A percentile compares a stretch with the other conserved stretches of the same genome.
Evolutionary conservation across 2,113 vertebrate genomes (phyloP).

Genomic region (Turdus rufiventris): DNA sequence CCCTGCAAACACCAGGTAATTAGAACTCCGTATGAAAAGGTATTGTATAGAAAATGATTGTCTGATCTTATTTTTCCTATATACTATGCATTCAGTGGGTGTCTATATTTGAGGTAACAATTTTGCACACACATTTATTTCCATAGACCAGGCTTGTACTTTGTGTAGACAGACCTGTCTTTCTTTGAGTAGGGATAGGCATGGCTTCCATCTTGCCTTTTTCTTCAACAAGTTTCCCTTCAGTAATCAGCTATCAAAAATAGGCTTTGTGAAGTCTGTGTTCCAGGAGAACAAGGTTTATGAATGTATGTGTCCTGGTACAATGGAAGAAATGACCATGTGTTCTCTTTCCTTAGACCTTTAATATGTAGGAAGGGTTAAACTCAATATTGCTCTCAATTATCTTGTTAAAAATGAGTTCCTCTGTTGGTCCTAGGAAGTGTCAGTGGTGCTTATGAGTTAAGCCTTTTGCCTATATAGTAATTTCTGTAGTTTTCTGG

Average conservation of each 20-base stretch:
- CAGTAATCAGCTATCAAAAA: not conserved
- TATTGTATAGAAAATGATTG: not conserved
- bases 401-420: conserved; percentile 53
- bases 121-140: not conserved
- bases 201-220: not conserved
- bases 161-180: not conserved
- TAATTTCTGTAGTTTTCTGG: conserved; percentile 55
- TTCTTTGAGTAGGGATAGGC: not conserved
- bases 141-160: not conserved
- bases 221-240: not conserved
- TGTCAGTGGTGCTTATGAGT: conserved; percentile 52
- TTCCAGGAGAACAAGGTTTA: not conserved
- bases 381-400: conserved; percentile 47
- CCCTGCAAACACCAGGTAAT: not conserved
- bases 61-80: not conserved
- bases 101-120: not conserved
- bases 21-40: not conserved
- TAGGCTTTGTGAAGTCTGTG: not conserved
- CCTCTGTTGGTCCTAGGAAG: conserved; percentile 27
- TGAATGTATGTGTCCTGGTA: not conserved
- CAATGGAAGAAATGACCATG: not conserved
- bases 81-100: not conserved
- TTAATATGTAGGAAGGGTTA: conserved; percentile 39
- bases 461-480: conserved; percentile 64
- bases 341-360: not conserved